Percentiles rank a stretch among this genome's conserved stretches.
phyloP scores from a whole-genome alignment of 2,113 vertebrate genomes.

The Mesocricetus auratus region DNA sequence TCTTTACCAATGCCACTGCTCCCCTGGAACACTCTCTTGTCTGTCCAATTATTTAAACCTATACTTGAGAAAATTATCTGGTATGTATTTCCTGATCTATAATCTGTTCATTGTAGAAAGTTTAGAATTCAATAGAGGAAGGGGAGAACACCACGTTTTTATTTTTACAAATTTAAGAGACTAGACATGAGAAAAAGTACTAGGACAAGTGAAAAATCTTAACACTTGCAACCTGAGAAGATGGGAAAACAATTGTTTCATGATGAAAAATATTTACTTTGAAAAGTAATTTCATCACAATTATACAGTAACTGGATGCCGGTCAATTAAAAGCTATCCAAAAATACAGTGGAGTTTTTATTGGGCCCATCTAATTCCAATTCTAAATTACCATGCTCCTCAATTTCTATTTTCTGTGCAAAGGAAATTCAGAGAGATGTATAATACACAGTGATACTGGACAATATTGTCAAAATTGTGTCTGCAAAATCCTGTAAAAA shows the following conservation, averaged over 20 bases:
- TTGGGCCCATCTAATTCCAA: background rate
- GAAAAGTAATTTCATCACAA: background rate
- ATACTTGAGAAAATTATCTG: background rate
- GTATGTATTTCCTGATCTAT: background rate
- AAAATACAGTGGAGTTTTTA: background rate
- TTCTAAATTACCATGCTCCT: background rate
- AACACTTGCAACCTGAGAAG: background rate
- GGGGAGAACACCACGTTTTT: background rate
- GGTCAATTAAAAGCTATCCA: background rate
- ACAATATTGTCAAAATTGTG: background rate
- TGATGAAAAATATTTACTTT: background rate
- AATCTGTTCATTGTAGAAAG: background rate
- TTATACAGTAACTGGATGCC: background rate
- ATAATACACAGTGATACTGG: background rate
- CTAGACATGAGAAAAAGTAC: background rate
- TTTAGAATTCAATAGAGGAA: background rate
- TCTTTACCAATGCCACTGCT: background rate
- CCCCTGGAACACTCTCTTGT: background rate
- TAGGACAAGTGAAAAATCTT: background rate
- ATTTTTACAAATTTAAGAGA: background rate
- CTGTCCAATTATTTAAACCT: background rate
- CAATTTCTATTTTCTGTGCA: background rate
- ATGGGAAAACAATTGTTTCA: background rate
- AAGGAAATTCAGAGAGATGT: background rate
- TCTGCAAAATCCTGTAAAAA: slow-evolving; percentile 8